These are phyloP conservation scores for Carollia perspicillata DNA, from an alignment of 2,113 vertebrate species.

Conservation along the genomic window DNA sequence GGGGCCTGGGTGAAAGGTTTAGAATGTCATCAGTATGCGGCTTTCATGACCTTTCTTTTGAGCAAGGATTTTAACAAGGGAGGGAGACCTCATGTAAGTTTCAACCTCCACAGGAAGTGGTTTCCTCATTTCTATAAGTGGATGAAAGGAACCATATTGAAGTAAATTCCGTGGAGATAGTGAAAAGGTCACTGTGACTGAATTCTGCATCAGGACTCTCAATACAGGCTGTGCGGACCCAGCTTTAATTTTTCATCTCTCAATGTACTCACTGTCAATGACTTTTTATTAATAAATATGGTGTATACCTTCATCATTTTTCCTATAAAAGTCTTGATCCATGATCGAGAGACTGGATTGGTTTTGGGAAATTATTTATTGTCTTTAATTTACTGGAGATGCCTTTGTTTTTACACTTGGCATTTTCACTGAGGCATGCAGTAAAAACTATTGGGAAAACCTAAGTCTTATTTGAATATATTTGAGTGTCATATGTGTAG, in stretches of 20 bases:
- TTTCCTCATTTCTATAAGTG: not conserved
- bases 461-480: not conserved
- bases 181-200: constrained; percentile 1
- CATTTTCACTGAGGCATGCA: not conserved
- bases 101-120: not conserved
- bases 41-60: constrained; percentile 48
- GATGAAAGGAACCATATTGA: not conserved
- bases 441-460: not conserved
- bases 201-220: not conserved
- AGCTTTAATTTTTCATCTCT: not conserved
- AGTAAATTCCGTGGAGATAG: not conserved
- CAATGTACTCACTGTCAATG: not conserved
- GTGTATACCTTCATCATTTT: not conserved
- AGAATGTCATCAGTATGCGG: constrained; percentile 21
- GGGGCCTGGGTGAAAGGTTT: not conserved
- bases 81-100: constrained; percentile 11
- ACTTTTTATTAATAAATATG: not conserved
- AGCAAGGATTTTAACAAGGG: constrained; percentile 37
- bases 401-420: not conserved
- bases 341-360: not conserved
- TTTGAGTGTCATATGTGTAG: not conserved
- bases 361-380: not conserved
- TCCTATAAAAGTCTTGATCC: not conserved
- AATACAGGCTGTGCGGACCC: not conserved
- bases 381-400: not conserved